Evolutionary conservation across 1,140 invertebrate species (phyloP).

Genomic region (Drosophila erecta): DNA sequence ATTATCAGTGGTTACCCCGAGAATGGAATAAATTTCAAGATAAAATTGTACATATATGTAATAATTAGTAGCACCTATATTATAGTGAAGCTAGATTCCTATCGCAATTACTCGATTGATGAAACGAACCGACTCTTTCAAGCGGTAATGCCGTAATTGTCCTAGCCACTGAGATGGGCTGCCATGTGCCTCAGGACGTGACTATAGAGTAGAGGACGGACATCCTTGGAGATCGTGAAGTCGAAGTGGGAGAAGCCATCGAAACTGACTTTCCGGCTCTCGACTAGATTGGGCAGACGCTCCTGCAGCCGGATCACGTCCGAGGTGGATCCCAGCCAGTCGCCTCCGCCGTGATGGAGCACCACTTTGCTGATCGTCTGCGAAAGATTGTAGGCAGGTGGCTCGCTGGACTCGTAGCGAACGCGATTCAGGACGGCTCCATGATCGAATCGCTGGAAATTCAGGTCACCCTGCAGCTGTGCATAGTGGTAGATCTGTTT

Average conservation of each 20-base stretch:
- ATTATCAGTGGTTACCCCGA: not conserved
- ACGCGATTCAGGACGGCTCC: slow-evolving; percentile 24
- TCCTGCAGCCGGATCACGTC: slow-evolving; percentile 22
- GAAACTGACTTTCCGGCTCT: slow-evolving; percentile 6
- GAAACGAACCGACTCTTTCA: not conserved
- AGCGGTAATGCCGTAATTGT: not conserved
- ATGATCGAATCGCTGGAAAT: slow-evolving; percentile 36
- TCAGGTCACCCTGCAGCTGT: slow-evolving; percentile 13
- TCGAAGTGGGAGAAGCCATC: slow-evolving; percentile 46
- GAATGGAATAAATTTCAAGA: not conserved
- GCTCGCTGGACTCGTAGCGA: not conserved
- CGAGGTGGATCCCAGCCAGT: slow-evolving; percentile 32
- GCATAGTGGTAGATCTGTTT: slow-evolving; percentile 51
- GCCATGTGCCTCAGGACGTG: slow-evolving; percentile 9
- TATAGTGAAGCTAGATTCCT: no score
- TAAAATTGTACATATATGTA: not conserved
- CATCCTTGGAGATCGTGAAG: slow-evolving; percentile 47
- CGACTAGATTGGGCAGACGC: slow-evolving; percentile 37
- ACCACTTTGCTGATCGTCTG: slow-evolving; percentile 22
- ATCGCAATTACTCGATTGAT: no score
- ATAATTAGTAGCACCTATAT: no score
- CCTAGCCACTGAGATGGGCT: not conserved
- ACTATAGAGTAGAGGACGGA: slow-evolving; percentile 26
- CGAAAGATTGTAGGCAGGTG: slow-evolving; percentile 46
- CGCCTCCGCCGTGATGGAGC: slow-evolving; percentile 33